Conservation (phyloP, 2,888 invertebrate genomes). For the Oxytorus armatus region DNA sequence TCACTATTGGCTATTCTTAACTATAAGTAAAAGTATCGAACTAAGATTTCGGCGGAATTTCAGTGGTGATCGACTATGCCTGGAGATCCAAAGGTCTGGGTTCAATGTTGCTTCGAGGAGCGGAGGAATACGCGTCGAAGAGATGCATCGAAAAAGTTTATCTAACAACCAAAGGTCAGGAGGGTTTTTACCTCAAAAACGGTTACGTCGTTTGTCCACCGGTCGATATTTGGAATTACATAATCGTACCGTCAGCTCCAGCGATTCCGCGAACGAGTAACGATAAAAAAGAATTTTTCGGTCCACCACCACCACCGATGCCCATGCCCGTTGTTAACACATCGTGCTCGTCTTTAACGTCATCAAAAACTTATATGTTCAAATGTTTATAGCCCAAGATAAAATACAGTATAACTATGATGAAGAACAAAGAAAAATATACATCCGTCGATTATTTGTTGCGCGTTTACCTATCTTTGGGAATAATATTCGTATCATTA, state of each 20-base stretch:
- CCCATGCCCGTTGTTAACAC: constrained; percentile 70
- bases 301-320: constrained; percentile 84
- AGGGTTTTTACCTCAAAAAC: constrained; percentile 90
- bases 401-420: constrained; percentile 32
- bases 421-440: constrained; percentile 22
- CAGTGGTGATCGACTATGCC: constrained; percentile 90
- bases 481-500: constrained; percentile 3
- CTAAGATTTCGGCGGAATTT: constrained; percentile 59
- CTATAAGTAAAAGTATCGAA: no score
- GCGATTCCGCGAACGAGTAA: constrained; percentile 25
- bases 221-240: constrained; percentile 83
- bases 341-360: constrained; percentile 60
- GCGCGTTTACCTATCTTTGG: background rate
- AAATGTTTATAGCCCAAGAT: constrained; percentile 74
- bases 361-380: constrained; percentile 83
- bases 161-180: constrained; percentile 90
- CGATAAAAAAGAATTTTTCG: constrained; percentile 69
- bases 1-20: no score
- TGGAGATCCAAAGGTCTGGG: constrained; percentile 92
- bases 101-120: constrained; percentile 89
- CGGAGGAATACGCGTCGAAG: constrained; percentile 89
- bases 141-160: constrained; percentile 88
- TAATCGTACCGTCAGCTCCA: constrained; percentile 65
- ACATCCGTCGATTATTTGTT: constrained; percentile 15
- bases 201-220: constrained; percentile 90